These are phyloP conservation scores for Rhabdornis inornatus DNA, from an alignment of 2,113 vertebrate species.

Conservation along the genomic window DNA sequence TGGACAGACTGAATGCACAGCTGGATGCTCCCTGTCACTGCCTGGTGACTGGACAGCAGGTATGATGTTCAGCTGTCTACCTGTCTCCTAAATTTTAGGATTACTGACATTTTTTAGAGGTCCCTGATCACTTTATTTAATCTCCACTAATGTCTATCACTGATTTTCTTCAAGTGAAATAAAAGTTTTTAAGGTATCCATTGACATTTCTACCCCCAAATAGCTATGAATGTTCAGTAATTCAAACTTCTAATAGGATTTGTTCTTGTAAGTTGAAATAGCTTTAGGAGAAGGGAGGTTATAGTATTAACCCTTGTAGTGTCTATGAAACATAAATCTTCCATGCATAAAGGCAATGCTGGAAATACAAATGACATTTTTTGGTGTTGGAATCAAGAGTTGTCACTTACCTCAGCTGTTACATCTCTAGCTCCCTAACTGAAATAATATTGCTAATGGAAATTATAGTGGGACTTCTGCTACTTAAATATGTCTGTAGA, in stretches of 20 bases:
- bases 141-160: background rate
- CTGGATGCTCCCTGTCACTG: slow-evolving; percentile 85
- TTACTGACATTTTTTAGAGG: background rate
- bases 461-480: background rate
- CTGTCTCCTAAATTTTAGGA: background rate
- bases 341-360: background rate
- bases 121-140: background rate
- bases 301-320: background rate
- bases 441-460: background rate
- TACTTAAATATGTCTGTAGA: background rate
- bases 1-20: slow-evolving; percentile 95
- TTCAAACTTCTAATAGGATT: background rate
- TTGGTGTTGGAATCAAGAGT: background rate
- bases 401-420: background rate
- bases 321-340: background rate
- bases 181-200: background rate
- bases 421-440: background rate
- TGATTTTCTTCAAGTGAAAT: background rate
- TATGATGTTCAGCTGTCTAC: slow-evolving; percentile 34
- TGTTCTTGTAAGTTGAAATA: background rate
- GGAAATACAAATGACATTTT: background rate
- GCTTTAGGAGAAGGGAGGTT: background rate
- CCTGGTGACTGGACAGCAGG: slow-evolving; percentile 97
- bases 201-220: background rate
- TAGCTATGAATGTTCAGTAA: background rate